Percentiles rank a stretch among this genome's conserved stretches.
phyloP scores from a whole-genome alignment of 2,888 invertebrate genomes.

The Caenorhabditis angaria region DNA sequence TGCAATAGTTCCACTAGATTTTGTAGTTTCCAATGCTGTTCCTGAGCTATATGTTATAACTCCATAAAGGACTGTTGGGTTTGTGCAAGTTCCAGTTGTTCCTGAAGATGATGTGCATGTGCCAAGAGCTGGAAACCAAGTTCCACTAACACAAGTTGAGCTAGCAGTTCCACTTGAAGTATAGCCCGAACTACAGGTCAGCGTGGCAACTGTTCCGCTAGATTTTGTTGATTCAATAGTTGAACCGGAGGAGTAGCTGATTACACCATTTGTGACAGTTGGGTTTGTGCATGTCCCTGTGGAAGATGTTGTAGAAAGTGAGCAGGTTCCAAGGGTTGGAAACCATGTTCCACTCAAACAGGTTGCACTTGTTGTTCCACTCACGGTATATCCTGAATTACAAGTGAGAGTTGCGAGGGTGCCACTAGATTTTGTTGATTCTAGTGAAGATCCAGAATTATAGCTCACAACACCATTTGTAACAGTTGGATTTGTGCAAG shows the following conservation, averaged over 20 bases:
- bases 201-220: slow-evolving; percentile 50
- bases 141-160: slow-evolving; percentile 29
- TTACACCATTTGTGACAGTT: slow-evolving; percentile 17
- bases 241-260: slow-evolving; percentile 17
- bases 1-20: not conserved
- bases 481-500: slow-evolving; percentile 20
- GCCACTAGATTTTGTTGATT: slow-evolving; percentile 19
- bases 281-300: slow-evolving; percentile 18
- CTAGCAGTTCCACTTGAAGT: slow-evolving; percentile 23
- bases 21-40: slow-evolving; percentile 14
- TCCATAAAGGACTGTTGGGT: slow-evolving; percentile 24
- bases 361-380: slow-evolving; percentile 9
- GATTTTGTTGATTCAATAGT: slow-evolving; percentile 9
- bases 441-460: slow-evolving; percentile 23
- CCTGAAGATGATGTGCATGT: not conserved
- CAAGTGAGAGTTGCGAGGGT: slow-evolving; percentile 7
- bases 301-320: no score
- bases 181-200: slow-evolving; percentile 53
- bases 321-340: not conserved
- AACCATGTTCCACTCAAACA: slow-evolving; percentile 7
- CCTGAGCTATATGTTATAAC: slow-evolving; percentile 29
- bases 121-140: slow-evolving; percentile 40
- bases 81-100: slow-evolving; percentile 13
- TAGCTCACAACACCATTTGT: slow-evolving; percentile 28
- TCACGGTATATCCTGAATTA: slow-evolving; percentile 8